These are phyloP conservation scores for Panthera uncia DNA, from an alignment of 2,113 vertebrate species.

Conservation along the genomic window DNA sequence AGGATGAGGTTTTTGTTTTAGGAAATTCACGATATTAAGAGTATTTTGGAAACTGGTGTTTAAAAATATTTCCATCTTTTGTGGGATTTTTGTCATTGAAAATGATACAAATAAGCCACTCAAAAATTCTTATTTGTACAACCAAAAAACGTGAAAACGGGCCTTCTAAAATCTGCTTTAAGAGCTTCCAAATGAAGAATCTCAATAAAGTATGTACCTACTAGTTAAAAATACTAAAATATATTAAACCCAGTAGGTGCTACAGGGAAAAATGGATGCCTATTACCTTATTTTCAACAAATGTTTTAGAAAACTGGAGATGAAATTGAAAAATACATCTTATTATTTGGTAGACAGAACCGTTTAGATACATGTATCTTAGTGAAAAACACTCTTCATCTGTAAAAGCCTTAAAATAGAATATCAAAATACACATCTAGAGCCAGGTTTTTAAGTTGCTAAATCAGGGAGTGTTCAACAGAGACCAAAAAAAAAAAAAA, in stretches of 20 bases:
- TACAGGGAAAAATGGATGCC: background rate
- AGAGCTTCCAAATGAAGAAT: background rate
- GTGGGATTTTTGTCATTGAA: background rate
- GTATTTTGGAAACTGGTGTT: background rate
- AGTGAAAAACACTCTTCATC: background rate
- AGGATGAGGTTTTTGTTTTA: background rate
- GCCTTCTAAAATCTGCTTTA: background rate
- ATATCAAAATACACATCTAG: background rate
- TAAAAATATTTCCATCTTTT: background rate
- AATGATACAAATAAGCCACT: background rate
- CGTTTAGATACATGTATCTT: background rate
- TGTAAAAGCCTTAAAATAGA: background rate
- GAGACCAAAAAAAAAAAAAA: background rate
- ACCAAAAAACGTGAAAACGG: background rate
- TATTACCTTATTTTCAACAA: background rate
- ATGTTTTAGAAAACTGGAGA: background rate
- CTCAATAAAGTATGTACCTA: background rate
- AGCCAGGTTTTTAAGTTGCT: background rate
- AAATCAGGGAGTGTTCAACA: background rate
- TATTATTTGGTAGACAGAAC: background rate
- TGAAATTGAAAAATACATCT: conserved; percentile 19
- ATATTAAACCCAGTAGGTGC: background rate
- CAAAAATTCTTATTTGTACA: background rate
- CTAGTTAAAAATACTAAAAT: background rate
- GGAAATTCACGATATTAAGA: background rate